phyloP scores from a whole-genome alignment of 2,888 invertebrate species.

The Xylota sylvarum region DNA sequence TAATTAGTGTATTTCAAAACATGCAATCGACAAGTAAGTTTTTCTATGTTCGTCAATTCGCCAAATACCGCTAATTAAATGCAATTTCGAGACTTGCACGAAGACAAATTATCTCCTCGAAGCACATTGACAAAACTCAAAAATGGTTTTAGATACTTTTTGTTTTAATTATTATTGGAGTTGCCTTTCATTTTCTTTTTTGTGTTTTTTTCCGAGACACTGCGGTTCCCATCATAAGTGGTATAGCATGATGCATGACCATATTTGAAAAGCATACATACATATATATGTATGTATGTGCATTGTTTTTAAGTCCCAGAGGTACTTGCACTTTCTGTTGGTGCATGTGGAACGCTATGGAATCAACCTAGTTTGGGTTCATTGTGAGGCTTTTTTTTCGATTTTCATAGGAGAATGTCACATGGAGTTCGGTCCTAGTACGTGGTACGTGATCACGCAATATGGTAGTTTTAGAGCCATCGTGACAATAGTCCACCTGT shows the following conservation, averaged over 20 bases:
- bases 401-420: constrained; percentile 69
- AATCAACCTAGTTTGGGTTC: constrained; percentile 62
- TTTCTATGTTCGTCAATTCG: constrained; percentile 15
- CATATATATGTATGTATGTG: constrained; percentile 29
- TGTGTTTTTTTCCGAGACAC: constrained; percentile 28
- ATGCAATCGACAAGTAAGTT: constrained; percentile 41
- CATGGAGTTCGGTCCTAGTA: neutral
- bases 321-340: constrained; percentile 69
- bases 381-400: constrained; percentile 38
- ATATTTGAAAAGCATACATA: constrained; percentile 48
- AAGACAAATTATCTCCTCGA: constrained; percentile 41
- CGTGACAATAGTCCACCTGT: constrained; percentile 50
- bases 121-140: constrained; percentile 49
- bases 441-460: constrained; percentile 61
- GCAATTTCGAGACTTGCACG: constrained; percentile 44
- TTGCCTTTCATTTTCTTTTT: constrained; percentile 50
- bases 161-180: constrained; percentile 26
- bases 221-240: constrained; percentile 57
- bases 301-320: constrained; percentile 53
- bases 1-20: constrained; percentile 39
- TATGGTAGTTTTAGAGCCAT: constrained; percentile 12
- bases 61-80: constrained; percentile 58
- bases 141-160: constrained; percentile 15
- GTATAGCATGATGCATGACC: constrained; percentile 66
- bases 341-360: constrained; percentile 52